Evolutionary conservation across 2,113 vertebrate genomes (phyloP).

Genomic region (Caretta caretta): DNA sequence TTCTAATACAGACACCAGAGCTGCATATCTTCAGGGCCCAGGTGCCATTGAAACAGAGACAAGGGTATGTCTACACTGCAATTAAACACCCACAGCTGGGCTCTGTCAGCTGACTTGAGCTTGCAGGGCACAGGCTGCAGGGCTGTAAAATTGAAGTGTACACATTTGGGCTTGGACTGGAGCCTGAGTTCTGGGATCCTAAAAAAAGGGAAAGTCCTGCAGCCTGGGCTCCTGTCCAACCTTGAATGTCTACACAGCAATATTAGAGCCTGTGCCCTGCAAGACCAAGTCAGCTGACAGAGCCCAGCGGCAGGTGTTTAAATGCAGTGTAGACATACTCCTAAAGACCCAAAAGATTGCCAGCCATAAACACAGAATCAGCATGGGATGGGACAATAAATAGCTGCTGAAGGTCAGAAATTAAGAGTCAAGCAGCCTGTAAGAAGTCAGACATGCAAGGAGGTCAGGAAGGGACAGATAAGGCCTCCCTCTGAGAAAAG

Average conservation of each 20-base stretch:
- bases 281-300: too few relatives aligned
- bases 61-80: neutral
- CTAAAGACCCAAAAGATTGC: rapidly evolving
- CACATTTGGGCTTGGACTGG: too few relatives aligned
- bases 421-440: conserved; percentile 38
- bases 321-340: too few relatives aligned
- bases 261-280: too few relatives aligned
- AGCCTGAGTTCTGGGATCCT: neutral
- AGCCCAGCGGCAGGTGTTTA: too few relatives aligned
- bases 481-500: conserved; percentile 51
- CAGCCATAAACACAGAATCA: rapidly evolving
- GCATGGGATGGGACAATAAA: neutral
- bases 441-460: conserved; percentile 5
- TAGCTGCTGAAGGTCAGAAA: rapidly evolving
- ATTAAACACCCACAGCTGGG: neutral
- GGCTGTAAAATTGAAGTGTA: too few relatives aligned
- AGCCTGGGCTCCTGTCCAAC: neutral
- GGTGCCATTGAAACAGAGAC: neutral
- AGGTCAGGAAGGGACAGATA: conserved; percentile 59
- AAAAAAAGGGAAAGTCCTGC: neutral
- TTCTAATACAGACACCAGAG: neutral
- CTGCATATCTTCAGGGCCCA: neutral
- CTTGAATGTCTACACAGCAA: too few relatives aligned
- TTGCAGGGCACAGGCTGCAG: neutral
- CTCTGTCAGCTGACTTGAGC: neutral